Base-by-base conservation (phyloP, 2,888 invertebrate genomes). In the Tetrapedia diversipes region DNA sequence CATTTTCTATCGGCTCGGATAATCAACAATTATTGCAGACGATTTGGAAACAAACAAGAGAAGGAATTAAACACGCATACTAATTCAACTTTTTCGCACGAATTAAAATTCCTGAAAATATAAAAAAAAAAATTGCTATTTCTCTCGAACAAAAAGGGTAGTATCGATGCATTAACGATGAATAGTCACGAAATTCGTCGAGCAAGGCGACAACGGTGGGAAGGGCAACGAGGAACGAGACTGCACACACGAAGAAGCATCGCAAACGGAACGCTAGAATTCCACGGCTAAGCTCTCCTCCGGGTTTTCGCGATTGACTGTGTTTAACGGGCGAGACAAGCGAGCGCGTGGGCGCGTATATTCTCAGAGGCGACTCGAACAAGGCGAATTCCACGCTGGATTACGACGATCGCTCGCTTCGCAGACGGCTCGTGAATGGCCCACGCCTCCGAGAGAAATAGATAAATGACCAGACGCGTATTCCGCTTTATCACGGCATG, bases 341-440 rank as follows among this genome's bases (percentile, higher is more conserved):
- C 73, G 70, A 53, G n/a, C 54, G 75, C 66, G 73, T 81, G 69
- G 79, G 79, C 71, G 71, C 61, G 63, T 76, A 76, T 80, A 76
- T 72, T 66, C 79, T 72, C 72, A 67, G 76, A 72, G 68, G 59
- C 69, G 81, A 76, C 68, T 70, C 67, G 65, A 53, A 69, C 69
- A 68, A 72, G 68, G 73, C 77, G 71, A 80, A 82, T 82, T 75
- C 77, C 81, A 79, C 43, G 61, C 66, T 79, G 72, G 67, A 81
- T 81, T 80, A 77, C 77, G 72, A 72, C 61, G 77, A 70, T 75
- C 75, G 69, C 54, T 37, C 57, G 65, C 34, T 54, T 66, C 63
- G 64, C 47, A 34, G 70, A 75, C 78, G 59, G 60, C 65, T 60
- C 71, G 71, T 61, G 77, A 81, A 69, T 81, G 69, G 77, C 57